Evolutionary conservation across 2,888 invertebrate genomes (phyloP).

Genomic region (Proisotoma minuta): DNA sequence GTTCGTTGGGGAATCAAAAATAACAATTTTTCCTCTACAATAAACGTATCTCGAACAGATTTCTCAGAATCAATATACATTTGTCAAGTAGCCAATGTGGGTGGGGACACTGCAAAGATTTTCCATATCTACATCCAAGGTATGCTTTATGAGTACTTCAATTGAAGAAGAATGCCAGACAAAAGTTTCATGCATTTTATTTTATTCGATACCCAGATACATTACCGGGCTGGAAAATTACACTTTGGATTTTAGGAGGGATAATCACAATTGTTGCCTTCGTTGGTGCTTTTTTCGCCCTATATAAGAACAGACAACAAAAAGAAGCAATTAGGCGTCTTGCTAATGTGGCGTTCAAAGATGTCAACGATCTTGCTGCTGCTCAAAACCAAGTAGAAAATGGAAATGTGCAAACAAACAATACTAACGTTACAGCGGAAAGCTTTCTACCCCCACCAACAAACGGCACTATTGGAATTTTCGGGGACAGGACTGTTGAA

Average conservation of each 20-base stretch:
- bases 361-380: conserved; percentile 12
- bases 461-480: not conserved
- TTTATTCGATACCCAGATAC: not conserved
- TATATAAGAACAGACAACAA: conserved; percentile 19
- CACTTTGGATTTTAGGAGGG: not conserved
- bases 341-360: conserved; percentile 32
- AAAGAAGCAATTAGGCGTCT: conserved; percentile 25
- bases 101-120: not conserved
- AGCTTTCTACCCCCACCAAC: not conserved
- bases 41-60: not conserved
- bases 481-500: too few relatives aligned
- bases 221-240: not conserved
- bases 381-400: not conserved
- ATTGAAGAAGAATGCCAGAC: not conserved
- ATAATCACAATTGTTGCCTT: conserved; percentile 9
- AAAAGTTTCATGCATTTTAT: not conserved
- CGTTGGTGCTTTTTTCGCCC: conserved; percentile 5
- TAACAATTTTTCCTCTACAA: not conserved
- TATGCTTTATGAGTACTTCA: not conserved
- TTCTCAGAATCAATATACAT: not conserved
- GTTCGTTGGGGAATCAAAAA: not conserved
- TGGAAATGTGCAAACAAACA: not conserved
- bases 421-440: not conserved
- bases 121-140: not conserved
- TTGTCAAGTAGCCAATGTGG: conserved; percentile 1